Percentiles rank a stretch among this genome's conserved stretches.
Evolutionary conservation across 2,797 vertebrate genomes (phyloP).

Genomic region (Crenuchus spilurus): DNA sequence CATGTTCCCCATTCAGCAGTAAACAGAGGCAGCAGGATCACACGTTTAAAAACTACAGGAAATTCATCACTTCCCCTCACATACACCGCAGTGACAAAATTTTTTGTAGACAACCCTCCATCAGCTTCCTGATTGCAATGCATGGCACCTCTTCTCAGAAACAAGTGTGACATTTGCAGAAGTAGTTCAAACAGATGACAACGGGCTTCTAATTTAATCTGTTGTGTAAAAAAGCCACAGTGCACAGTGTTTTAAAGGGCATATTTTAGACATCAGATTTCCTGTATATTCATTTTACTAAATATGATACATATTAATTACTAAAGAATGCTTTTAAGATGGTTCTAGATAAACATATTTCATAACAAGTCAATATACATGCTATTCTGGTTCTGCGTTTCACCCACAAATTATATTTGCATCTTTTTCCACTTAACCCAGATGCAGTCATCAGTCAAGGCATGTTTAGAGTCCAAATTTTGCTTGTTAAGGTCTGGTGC

Average conservation of each 20-base stretch:
- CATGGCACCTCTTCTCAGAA: conserved; percentile 32
- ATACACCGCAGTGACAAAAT: conserved; percentile 15
- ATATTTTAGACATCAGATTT: background rate
- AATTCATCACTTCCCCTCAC: conserved; percentile 52
- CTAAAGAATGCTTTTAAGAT: background rate
- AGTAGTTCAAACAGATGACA: conserved; percentile 14
- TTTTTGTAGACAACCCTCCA: conserved; percentile 43
- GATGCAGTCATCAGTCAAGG: too few relatives aligned
- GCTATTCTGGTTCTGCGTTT: background rate
- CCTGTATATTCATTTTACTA: too few relatives aligned
- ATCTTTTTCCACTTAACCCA: too few relatives aligned
- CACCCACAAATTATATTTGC: too few relatives aligned
- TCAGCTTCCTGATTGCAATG: conserved; percentile 45
- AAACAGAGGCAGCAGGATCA: background rate
- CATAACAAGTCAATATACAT: background rate
- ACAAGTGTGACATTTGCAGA: conserved; percentile 50
- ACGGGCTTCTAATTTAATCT: background rate
- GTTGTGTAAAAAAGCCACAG: background rate
- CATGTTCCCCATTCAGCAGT: background rate
- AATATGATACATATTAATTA: background rate
- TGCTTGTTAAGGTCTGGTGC: too few relatives aligned
- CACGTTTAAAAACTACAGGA: conserved; percentile 48
- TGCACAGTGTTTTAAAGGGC: conserved; percentile 5
- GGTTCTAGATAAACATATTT: background rate
- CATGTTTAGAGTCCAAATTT: too few relatives aligned